These are phyloP conservation scores for Ascidia mentula DNA, from an alignment of 23 tunicate species.

Conservation along the genomic window DNA sequence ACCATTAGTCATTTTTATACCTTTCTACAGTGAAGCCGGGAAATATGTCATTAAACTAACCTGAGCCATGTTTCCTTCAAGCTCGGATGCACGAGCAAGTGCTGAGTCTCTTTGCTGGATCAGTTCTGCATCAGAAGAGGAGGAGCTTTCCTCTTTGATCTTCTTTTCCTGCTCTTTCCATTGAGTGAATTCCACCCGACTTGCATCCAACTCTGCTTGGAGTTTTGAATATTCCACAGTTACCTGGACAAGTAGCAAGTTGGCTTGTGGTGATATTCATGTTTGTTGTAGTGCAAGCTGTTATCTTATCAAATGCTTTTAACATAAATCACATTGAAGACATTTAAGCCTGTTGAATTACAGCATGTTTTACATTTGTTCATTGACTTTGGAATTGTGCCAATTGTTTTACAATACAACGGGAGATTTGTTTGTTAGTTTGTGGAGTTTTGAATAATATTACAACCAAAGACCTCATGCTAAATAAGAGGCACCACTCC, in stretches of 20 bases:
- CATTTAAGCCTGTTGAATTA: background rate
- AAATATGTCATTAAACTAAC: no score
- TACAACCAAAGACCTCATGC: no score
- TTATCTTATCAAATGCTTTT: background rate
- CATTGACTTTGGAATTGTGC: background rate
- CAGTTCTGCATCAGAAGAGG: background rate
- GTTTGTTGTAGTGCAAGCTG: background rate
- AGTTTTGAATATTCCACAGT: conserved; percentile 30
- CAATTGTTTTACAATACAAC: background rate
- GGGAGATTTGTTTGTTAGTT: no score
- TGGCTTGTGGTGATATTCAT: background rate
- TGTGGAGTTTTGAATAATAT: no score
- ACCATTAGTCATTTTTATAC: no score
- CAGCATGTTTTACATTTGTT: background rate
- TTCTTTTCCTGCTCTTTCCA: conserved; percentile 21
- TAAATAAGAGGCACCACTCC: no score
- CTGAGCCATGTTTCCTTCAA: conserved; percentile 21
- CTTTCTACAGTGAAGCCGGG: no score
- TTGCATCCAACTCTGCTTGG: conserved; percentile 32
- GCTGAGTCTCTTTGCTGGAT: conserved; percentile 30
- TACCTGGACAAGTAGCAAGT: conserved; percentile 4
- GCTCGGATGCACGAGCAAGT: conserved; percentile 11
- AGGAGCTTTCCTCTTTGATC: background rate
- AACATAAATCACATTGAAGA: background rate
- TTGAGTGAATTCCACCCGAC: conserved; percentile 18